Percentiles rank a stretch among this genome's conserved stretches.
phyloP scores from a whole-genome alignment of 2,888 invertebrate genomes.

The Pseudococcus viburni region DNA sequence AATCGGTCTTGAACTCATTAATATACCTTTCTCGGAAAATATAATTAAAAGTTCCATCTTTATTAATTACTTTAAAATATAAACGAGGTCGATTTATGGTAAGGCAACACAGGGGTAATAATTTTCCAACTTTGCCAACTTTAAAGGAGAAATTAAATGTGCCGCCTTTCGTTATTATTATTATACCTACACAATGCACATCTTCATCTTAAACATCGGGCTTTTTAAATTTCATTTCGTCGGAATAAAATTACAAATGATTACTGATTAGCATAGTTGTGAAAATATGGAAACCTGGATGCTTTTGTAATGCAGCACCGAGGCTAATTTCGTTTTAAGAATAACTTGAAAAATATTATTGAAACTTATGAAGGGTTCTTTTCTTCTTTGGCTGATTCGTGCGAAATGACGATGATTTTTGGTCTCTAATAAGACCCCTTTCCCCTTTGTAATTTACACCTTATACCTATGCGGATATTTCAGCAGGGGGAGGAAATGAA shows the following conservation, averaged over 20 bases:
- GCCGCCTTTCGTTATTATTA: conserved; percentile 8
- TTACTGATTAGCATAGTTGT: neutral
- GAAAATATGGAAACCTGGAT: neutral
- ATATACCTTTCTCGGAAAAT: conserved; percentile 22
- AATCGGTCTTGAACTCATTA: conserved; percentile 37
- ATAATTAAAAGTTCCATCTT: conserved; percentile 36
- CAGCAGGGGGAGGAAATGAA: neutral
- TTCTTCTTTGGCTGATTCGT: neutral
- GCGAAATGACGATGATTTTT: neutral
- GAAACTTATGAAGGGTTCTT: neutral
- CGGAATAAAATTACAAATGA: neutral
- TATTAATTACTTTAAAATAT: conserved; percentile 43
- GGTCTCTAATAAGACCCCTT: neutral
- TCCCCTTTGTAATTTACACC: neutral
- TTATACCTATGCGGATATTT: neutral
- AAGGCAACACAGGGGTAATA: neutral
- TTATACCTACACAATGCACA: neutral
- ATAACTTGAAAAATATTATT: neutral
- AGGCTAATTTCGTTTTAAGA: neutral
- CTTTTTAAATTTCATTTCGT: conserved; percentile 6
- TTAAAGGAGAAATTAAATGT: conserved; percentile 35
- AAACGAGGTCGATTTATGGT: conserved; percentile 28
- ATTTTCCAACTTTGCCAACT: conserved; percentile 29
- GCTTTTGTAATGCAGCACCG: neutral
- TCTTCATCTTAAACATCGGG: neutral